Conservation (phyloP, 2,797 vertebrate genomes). For the Anguilla megastoma region DNA sequence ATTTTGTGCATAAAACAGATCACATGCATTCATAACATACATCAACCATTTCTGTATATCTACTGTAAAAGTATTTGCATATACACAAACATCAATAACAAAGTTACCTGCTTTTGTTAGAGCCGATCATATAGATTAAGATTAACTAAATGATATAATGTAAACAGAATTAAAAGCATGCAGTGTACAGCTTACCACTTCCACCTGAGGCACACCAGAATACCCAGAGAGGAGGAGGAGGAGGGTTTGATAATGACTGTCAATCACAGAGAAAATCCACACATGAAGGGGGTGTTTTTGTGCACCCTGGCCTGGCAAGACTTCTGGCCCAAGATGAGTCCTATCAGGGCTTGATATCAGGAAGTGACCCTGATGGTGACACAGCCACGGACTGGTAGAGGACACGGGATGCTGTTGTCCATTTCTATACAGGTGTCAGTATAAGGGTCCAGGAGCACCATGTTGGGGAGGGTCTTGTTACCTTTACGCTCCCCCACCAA, state of each 20-base stretch:
- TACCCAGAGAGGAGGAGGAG: background rate
- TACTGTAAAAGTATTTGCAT: too few relatives aligned
- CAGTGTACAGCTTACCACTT: background rate
- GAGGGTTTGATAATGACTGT: background rate
- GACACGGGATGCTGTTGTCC: conserved; percentile 77
- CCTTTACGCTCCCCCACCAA: conserved; percentile 79
- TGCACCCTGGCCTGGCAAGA: background rate
- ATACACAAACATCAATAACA: background rate
- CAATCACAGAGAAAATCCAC: background rate
- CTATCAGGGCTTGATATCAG: background rate
- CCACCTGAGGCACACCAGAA: background rate
- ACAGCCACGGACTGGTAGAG: conserved; percentile 79
- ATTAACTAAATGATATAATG: background rate
- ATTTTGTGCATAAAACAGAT: background rate
- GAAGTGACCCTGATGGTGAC: conserved; percentile 64
- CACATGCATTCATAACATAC: background rate
- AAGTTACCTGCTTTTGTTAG: background rate
- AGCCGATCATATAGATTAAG: background rate
- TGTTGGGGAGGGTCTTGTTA: conserved; percentile 74
- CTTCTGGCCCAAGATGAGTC: background rate
- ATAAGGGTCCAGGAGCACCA: conserved; percentile 84
- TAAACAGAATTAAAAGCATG: background rate
- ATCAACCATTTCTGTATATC: too few relatives aligned
- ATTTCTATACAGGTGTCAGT: conserved; percentile 75
- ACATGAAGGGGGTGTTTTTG: background rate